These are phyloP conservation scores for Tenthredo notha DNA, from an alignment of 2,888 invertebrate genomes.

Conservation along the genomic window DNA sequence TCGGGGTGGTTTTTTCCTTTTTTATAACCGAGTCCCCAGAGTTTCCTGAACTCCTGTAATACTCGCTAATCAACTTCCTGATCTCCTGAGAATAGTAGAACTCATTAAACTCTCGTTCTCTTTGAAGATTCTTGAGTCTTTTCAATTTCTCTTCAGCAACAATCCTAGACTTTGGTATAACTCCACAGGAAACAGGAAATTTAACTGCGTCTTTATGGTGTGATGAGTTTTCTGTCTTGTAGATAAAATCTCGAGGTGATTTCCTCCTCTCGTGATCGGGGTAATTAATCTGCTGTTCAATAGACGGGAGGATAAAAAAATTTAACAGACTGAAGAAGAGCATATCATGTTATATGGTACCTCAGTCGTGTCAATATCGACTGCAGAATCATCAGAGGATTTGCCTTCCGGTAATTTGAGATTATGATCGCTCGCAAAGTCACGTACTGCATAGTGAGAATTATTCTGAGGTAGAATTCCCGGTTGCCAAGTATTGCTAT, in stretches of 20 bases:
- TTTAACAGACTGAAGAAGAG: neutral
- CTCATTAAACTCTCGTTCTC: slow-evolving; percentile 65
- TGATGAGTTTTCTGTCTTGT: neutral
- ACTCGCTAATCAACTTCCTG: slow-evolving; percentile 65
- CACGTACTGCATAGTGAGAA: neutral
- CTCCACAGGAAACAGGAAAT: neutral
- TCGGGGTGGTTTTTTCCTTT: neutral
- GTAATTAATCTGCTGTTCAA: slow-evolving; percentile 21
- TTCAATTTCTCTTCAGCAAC: slow-evolving; percentile 63
- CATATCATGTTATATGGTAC: neutral
- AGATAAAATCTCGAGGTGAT: neutral
- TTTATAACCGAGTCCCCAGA: neutral
- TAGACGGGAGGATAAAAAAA: neutral
- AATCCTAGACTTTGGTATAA: slow-evolving; percentile 58
- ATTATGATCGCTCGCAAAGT: slow-evolving; percentile 29
- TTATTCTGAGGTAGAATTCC: neutral
- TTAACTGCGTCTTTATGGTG: neutral
- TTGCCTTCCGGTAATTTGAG: neutral
- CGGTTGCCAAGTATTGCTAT: neutral
- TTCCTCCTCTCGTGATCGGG: neutral
- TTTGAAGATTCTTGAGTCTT: slow-evolving; percentile 66
- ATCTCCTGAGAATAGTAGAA: slow-evolving; percentile 68
- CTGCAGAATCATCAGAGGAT: slow-evolving; percentile 15
- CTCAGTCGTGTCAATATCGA: neutral
- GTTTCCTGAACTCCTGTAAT: slow-evolving; percentile 57